Evolutionary conservation across 2,888 invertebrate genomes (phyloP), one percentile per base, ranked within the genome.

Genomic region (Monoplex corrugatus): DNA sequence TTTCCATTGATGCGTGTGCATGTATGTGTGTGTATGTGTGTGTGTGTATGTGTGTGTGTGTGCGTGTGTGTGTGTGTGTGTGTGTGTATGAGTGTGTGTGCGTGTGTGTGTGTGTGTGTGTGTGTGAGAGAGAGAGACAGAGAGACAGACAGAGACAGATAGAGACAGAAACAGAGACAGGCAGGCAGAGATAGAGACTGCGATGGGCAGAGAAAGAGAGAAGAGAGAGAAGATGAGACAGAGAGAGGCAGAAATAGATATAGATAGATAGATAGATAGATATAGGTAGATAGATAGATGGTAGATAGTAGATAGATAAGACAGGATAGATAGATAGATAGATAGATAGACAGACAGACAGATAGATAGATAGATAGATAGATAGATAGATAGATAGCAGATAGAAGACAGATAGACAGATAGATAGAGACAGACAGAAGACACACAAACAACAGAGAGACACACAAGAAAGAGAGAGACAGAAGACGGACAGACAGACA

Each of bases 121-220:
- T 38, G 40, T 44, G 44, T 13, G 44, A 44, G 82, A 44, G 82
- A 82, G 82, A 32, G 82, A 82, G 44, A 80, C 32, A 72, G 72
- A 72, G 72, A 72, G 72, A 72, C 32, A 72, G 72, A 68, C 28
- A 80, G 78, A 80, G 43, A 80, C 28, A 80, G 43, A 80, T 68
- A 68, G 80, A 44, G 44, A n/a, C 10, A n/a, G n/a, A n/a, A 23
- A 44, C 5, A n/a, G n/a, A 32, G n/a, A 82, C n/a, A 82, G 45
- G 44, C n/a, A 44, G 82, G 13, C n/a, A 82, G 82, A n/a, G 82
- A 82, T 43, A 82, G 82, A 82, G 82, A 82, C 44, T 44, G 44
- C 5, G 28, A n/a, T 8, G 40, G 38, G 40, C 38, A 78, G 40
- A 72, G 72, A 72, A 16, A 38, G 75, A 38, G 40, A 72, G n/a